Evolutionary conservation across 2,888 invertebrate species (phyloP).

Genomic region (Heliconius charithonia): DNA sequence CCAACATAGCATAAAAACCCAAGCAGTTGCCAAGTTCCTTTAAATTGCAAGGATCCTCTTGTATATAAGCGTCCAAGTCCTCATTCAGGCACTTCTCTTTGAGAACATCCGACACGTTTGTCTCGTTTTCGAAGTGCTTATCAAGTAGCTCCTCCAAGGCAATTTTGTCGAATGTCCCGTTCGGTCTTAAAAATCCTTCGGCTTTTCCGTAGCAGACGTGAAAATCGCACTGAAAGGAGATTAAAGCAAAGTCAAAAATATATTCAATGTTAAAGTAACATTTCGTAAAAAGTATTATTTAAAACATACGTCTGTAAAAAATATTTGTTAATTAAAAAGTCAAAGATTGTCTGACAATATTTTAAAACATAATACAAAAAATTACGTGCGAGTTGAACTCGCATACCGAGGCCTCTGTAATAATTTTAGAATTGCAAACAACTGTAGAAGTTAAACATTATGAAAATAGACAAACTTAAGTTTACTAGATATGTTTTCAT

Average conservation of each 20-base stretch:
- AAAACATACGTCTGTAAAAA: no score
- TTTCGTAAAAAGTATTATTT: no score
- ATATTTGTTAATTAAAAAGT: no score
- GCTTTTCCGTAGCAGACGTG: conserved; percentile 26
- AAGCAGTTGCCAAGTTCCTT: conserved; percentile 32
- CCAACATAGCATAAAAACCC: conserved; percentile 19
- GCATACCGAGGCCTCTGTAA: no score
- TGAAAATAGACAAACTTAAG: no score
- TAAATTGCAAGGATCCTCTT: conserved; percentile 29
- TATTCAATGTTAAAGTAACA: neutral
- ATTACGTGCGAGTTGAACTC: no score
- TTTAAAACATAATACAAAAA: no score
- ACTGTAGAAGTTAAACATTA: no score
- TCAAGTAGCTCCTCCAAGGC: conserved; percentile 8
- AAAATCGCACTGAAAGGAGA: conserved; percentile 32
- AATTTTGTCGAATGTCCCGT: conserved; percentile 31
- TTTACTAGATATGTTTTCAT: no score
- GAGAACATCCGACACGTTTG: conserved; percentile 18
- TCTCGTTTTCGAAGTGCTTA: conserved; percentile 25
- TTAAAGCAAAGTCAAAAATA: neutral
- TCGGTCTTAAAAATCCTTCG: conserved; percentile 20
- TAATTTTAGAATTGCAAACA: no score
- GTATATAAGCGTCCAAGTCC: conserved; percentile 18
- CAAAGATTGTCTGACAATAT: no score
- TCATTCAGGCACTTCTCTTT: conserved; percentile 34